Evolutionary conservation across 2,888 invertebrate species (phyloP).

Genomic region (Blomia tropicalis): DNA sequence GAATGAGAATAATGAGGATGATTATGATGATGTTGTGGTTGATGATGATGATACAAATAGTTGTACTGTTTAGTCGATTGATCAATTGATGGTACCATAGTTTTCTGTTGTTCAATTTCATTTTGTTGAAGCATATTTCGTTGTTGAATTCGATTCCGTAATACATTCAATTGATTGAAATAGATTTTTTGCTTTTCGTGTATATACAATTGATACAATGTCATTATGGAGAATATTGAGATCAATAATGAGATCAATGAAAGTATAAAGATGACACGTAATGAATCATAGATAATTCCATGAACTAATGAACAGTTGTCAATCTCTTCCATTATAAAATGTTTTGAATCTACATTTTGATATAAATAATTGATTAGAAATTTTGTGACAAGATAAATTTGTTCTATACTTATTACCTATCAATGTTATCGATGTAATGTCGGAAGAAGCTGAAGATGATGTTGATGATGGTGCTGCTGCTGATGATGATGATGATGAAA

Average conservation of each 20-base stretch:
- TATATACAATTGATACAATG: constrained; percentile 69
- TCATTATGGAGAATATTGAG: constrained; percentile 79
- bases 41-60: not conserved
- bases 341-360: constrained; percentile 32
- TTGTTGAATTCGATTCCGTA: constrained; percentile 14
- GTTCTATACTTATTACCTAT: not conserved
- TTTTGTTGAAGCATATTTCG: not conserved
- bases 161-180: constrained; percentile 54
- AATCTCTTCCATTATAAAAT: constrained; percentile 68
- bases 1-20: not conserved
- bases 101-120: not conserved
- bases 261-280: constrained; percentile 73
- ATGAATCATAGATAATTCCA: constrained; percentile 68
- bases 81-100: not conserved
- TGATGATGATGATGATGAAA: not conserved
- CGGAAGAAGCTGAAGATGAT: not conserved
- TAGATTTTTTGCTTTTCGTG: constrained; percentile 88
- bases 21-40: not conserved
- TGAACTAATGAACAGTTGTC: constrained; percentile 78
- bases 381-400: not conserved
- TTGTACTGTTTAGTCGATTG: not conserved
- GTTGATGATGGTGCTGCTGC: no score
- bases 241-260: constrained; percentile 75
- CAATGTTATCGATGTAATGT: no score
- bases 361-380: constrained; percentile 39